phyloP scores from a whole-genome alignment of 2,113 vertebrate genomes.

The Pachycephala philippinensis region DNA sequence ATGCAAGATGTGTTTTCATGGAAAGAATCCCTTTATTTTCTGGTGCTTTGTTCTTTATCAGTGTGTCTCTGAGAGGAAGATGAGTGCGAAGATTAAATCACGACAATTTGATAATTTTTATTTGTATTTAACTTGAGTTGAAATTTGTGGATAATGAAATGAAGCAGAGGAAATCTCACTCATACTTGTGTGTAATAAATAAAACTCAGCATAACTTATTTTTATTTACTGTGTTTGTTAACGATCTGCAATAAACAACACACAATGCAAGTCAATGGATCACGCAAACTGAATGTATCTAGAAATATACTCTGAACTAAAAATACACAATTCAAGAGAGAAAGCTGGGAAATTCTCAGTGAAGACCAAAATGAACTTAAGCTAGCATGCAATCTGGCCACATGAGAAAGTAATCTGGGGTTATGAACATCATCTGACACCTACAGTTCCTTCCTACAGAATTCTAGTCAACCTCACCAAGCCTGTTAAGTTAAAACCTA shows the following conservation, averaged over 20 bases:
- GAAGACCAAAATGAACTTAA: not conserved
- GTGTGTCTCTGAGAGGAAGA: not conserved
- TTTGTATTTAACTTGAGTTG: not conserved
- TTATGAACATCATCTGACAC: not conserved
- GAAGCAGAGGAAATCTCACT: not conserved
- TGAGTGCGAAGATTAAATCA: not conserved
- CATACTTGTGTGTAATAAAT: not conserved
- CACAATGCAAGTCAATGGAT: not conserved
- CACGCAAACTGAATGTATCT: not conserved
- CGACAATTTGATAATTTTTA: not conserved
- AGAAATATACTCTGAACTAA: not conserved
- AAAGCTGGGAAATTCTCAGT: not conserved
- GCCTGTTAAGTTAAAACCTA: not conserved
- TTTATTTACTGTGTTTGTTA: not conserved
- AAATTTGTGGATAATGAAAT: constrained; percentile 6
- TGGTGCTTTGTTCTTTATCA: not conserved
- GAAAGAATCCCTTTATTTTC: not conserved
- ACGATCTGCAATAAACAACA: not conserved
- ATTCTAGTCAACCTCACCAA: not conserved
- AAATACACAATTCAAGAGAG: not conserved
- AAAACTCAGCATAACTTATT: not conserved
- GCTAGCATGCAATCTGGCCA: not conserved
- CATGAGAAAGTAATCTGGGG: not conserved
- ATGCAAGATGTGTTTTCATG: not conserved
- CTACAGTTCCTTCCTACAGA: not conserved